Base-by-base conservation (phyloP, 1,140 invertebrate genomes). In the Vanessa atalanta region DNA sequence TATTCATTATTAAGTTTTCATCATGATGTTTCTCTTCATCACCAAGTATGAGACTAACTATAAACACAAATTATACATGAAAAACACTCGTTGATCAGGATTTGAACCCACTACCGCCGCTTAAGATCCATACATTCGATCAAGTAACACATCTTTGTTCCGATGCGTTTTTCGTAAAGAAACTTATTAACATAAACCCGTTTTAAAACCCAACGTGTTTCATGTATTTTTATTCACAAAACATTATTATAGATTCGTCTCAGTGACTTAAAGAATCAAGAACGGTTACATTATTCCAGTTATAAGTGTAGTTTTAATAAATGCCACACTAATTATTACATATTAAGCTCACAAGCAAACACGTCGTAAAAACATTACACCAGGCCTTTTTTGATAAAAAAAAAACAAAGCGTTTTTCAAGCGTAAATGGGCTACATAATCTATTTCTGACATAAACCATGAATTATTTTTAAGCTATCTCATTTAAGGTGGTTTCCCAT, bases 291-390 rank as follows among this genome's bases (percentile, higher is more conserved):
- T 37, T 14, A 61, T 61, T 61, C 57, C 57, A 13, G 57, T 61
- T 61, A 37, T 37, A 15, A 37, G 31, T 61, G 37, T 61, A 37
- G 31, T 61, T 61, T 31, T 61, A 61, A 61, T 61, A 61, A 61
- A 61, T 61, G 57, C 15, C 53, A 57, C 53, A 57, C 11, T 61
- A 43, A 61, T 61, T 61, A 57, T 61, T 37, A 61, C 14, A 61
- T 57, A 57, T 61, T 61, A 61, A 23, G 16, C 57, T 61, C 15
- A 31, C 13, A 31, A 57, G 6, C 13, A 61, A 15, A 61, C 31
- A 61, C 26, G 57, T 57, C 16, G 53, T 57, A 23, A 57, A 57
- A 57, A 57, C 53, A 57, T 57, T 11, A 57, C 23, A 23, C 53
- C 12, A 50, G 15, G 6, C 9, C 11, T 9, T 53, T 57, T 57